Evolutionary conservation across 1,140 invertebrate species (phyloP).

Genomic region (Linepithema humile): DNA sequence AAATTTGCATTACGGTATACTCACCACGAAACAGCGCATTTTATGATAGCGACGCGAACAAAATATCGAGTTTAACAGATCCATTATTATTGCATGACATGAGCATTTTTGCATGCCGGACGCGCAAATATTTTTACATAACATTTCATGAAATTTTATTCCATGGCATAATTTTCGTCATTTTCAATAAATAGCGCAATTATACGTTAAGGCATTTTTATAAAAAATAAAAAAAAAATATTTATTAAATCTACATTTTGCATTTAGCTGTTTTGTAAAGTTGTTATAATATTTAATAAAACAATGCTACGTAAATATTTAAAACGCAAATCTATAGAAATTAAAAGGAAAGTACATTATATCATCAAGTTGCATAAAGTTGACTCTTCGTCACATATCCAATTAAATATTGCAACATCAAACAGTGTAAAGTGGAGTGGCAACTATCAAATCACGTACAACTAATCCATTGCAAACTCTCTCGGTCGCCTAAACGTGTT

Average conservation of each 20-base stretch:
- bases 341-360: not conserved
- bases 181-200: not conserved
- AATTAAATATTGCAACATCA: not conserved
- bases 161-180: not conserved
- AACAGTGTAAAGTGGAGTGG: not conserved
- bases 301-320: not conserved
- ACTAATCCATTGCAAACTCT: not conserved
- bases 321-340: not conserved
- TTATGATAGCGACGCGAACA: not conserved
- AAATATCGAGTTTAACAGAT: conserved; percentile 24
- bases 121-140: not conserved
- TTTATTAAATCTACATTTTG: too few relatives aligned
- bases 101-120: not conserved
- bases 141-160: too few relatives aligned
- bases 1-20: conserved; percentile 30
- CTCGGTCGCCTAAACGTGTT: not conserved
- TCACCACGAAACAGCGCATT: not conserved
- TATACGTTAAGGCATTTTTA: not conserved
- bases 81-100: not conserved
- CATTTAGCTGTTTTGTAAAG: too few relatives aligned
- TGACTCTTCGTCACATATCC: not conserved
- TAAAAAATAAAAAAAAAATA: too few relatives aligned
- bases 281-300: too few relatives aligned
- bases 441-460: not conserved
- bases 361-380: not conserved